phyloP scores from a whole-genome alignment of 2,797 vertebrate genomes.

The Gymnodraco acuticeps region DNA sequence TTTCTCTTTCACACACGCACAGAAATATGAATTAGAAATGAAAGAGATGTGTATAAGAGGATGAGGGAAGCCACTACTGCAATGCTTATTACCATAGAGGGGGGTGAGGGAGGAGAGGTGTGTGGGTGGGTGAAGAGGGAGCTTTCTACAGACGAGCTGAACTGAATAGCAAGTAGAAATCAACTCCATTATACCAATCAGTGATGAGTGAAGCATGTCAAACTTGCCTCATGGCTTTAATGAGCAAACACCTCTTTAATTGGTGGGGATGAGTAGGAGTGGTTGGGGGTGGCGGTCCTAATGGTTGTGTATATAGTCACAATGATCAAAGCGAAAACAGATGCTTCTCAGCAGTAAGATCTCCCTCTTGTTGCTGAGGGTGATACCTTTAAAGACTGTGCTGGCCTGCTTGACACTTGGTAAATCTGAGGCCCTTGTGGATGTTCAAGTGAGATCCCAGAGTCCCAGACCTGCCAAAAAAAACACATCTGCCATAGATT shows the following conservation, averaged over 20 bases:
- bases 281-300: neutral
- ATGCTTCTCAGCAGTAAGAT: constrained; percentile 23
- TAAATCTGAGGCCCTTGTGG: constrained; percentile 6
- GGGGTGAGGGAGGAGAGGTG: constrained; percentile 39
- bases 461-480: neutral
- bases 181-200: constrained; percentile 66
- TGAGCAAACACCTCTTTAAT: constrained; percentile 44
- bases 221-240: constrained; percentile 28
- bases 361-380: constrained; percentile 5
- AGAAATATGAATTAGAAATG: constrained; percentile 55
- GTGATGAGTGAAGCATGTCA: constrained; percentile 46
- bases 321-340: constrained; percentile 18
- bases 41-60: constrained; percentile 56
- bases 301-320: constrained; percentile 1
- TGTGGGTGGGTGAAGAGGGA: constrained; percentile 68
- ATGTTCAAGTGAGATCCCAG: constrained; percentile 26
- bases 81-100: constrained; percentile 73
- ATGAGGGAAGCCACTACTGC: constrained; percentile 68
- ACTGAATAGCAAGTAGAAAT: constrained; percentile 71
- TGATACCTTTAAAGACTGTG: constrained; percentile 2
- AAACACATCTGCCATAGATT: constrained; percentile 29
- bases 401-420: neutral
- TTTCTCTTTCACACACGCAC: constrained; percentile 24
- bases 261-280: constrained; percentile 4
- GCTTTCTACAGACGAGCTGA: constrained; percentile 59